Evolutionary conservation across 2,113 vertebrate species (phyloP).

Genomic region (Scortum barcoo): DNA sequence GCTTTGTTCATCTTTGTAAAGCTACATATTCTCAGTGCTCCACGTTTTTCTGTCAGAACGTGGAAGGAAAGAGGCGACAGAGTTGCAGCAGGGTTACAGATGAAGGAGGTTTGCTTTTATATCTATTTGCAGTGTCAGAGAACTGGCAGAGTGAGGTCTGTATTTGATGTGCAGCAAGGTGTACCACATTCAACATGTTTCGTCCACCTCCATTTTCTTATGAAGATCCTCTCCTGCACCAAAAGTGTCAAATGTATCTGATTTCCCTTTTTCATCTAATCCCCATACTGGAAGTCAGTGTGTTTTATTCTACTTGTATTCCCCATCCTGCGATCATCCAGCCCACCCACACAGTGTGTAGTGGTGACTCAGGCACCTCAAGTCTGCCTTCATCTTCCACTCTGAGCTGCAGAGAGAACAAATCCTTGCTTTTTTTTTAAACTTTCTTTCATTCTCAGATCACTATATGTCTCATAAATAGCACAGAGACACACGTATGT

Average conservation of each 20-base stretch:
- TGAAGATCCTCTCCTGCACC: background rate
- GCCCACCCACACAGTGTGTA: constrained; percentile 60
- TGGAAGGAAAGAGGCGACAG: background rate
- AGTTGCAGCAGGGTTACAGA: background rate
- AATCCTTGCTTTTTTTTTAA: background rate
- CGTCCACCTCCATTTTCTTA: background rate
- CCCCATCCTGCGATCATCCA: constrained; percentile 41
- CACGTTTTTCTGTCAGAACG: background rate
- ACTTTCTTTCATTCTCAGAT: constrained; percentile 2
- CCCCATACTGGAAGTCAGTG: constrained; percentile 31
- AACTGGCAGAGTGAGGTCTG: background rate
- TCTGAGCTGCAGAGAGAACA: constrained; percentile 27
- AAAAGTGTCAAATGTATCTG: background rate
- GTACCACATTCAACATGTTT: background rate
- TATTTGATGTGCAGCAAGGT: background rate
- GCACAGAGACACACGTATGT: background rate
- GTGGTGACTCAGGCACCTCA: constrained; percentile 63
- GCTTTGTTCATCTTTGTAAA: background rate
- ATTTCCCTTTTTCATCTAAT: constrained; percentile 5
- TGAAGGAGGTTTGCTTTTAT: constrained; percentile 10
- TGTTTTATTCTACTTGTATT: constrained; percentile 36
- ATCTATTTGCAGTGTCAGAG: constrained; percentile 1
- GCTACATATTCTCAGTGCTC: background rate
- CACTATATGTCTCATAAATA: constrained; percentile 1
- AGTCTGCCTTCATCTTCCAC: constrained; percentile 54